phyloP scores from a whole-genome alignment of 2,797 vertebrate species.

The Chelon labrosus region DNA sequence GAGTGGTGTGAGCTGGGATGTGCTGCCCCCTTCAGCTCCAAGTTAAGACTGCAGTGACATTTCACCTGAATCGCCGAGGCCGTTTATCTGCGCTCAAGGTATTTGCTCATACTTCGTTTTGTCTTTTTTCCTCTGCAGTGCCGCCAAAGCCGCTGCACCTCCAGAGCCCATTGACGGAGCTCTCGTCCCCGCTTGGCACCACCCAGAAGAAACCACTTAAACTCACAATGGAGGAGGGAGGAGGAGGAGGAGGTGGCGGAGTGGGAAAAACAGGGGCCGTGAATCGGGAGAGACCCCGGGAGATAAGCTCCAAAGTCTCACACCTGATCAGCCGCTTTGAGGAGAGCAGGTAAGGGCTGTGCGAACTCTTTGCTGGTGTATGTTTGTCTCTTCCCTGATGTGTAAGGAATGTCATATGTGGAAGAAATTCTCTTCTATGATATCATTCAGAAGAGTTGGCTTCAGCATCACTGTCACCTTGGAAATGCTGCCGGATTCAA shows the following conservation, averaged over 20 bases:
- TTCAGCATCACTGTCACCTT: too few species aligned
- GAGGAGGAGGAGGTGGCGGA: slow-evolving; percentile 26
- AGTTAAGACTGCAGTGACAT: slow-evolving; percentile 20
- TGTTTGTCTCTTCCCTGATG: background rate
- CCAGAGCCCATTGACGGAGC: slow-evolving; percentile 80
- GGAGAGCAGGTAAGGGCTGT: slow-evolving; percentile 79
- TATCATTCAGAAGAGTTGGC: too few species aligned
- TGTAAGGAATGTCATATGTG: background rate
- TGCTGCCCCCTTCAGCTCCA: slow-evolving; percentile 71
- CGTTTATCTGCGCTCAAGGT: background rate
- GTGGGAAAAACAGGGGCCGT: slow-evolving; percentile 39
- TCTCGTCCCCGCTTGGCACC: slow-evolving; percentile 52
- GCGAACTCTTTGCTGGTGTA: background rate
- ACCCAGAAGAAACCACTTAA: slow-evolving; percentile 43
- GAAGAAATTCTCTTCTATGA: too few species aligned
- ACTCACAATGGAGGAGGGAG: slow-evolving; percentile 77
- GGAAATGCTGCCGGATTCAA: too few species aligned
- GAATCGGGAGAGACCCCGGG: slow-evolving; percentile 56
- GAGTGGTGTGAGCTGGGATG: background rate
- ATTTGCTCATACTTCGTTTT: background rate
- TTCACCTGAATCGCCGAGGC: background rate
- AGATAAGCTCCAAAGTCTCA: slow-evolving; percentile 81
- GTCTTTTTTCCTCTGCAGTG: slow-evolving; percentile 69
- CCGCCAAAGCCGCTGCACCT: slow-evolving; percentile 85
- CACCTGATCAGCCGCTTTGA: slow-evolving; percentile 87